Percentiles rank a stretch among this genome's conserved stretches.
phyloP scores from a whole-genome alignment of 2,797 vertebrate species.

The Loris lydekkerianus region DNA sequence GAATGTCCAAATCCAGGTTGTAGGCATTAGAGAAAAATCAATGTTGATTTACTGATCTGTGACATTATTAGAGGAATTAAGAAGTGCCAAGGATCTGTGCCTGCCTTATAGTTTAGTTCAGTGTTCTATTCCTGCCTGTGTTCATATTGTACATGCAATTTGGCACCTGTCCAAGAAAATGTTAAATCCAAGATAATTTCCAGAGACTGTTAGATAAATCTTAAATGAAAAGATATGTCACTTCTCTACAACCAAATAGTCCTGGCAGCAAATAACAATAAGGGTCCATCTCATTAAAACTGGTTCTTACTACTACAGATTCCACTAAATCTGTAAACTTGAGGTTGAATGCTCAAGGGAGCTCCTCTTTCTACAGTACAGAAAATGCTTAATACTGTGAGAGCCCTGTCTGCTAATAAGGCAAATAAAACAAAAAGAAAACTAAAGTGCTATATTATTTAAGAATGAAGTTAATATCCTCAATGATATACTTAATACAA shows the following conservation, averaged over 20 bases:
- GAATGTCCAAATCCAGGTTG: neutral
- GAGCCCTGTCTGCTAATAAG: neutral
- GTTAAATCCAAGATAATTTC: conserved; percentile 28
- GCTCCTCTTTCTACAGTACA: neutral
- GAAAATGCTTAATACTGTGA: neutral
- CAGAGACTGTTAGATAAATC: neutral
- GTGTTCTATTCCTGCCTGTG: neutral
- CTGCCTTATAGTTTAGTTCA: neutral
- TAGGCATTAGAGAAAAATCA: neutral
- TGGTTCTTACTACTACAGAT: neutral
- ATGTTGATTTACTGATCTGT: neutral
- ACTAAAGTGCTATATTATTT: neutral
- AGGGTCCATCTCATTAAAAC: neutral
- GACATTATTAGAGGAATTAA: neutral
- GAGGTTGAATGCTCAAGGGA: neutral
- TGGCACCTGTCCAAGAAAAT: neutral
- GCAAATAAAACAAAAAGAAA: neutral
- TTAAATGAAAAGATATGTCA: neutral
- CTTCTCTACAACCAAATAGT: neutral
- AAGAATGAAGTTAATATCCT: neutral
- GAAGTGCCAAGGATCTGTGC: neutral
- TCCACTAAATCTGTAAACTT: neutral
- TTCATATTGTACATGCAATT: neutral
- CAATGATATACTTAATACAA: neutral
- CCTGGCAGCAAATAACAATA: neutral